A percentile compares a stretch with the other conserved stretches of the same genome.
Evolutionary conservation across 2,113 vertebrate genomes (phyloP).

Genomic region (Hemiscyllium ocellatum): DNA sequence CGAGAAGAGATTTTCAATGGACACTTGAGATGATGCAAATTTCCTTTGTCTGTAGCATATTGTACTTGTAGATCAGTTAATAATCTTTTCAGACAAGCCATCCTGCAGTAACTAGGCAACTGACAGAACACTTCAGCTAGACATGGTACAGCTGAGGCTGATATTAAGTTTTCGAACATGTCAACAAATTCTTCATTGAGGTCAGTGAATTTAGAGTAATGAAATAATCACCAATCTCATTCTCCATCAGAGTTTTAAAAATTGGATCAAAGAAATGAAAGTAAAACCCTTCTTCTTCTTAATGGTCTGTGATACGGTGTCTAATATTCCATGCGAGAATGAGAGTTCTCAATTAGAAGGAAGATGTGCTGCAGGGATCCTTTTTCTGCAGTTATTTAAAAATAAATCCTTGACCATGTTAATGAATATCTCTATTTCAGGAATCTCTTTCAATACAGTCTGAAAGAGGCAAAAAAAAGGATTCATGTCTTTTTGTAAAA

Average conservation of each 20-base stretch:
- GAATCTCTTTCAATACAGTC: background rate
- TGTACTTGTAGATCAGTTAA: constrained; percentile 38
- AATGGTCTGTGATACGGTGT: background rate
- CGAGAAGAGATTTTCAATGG: background rate
- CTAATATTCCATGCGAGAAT: background rate
- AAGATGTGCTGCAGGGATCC: background rate
- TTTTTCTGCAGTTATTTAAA: background rate
- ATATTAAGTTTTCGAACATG: constrained; percentile 31
- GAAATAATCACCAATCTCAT: constrained; percentile 3
- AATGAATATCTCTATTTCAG: background rate
- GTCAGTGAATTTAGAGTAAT: constrained; percentile 37
- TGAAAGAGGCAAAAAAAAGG: background rate
- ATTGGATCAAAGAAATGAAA: background rate
- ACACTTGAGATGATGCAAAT: constrained; percentile 33
- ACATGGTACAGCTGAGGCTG: constrained; percentile 35
- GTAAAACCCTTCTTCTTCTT: background rate
- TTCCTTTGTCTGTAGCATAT: constrained; percentile 36
- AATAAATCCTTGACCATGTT: background rate
- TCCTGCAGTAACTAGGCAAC: constrained; percentile 35
- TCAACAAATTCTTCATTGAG: constrained; percentile 33
- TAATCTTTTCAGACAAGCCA: constrained; percentile 38
- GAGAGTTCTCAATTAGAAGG: background rate
- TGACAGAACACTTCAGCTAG: constrained; percentile 34
- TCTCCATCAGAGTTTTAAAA: background rate
- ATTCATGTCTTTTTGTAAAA: background rate